Conservation (phyloP, 2,113 vertebrate genomes). For the Clupea harengus region DNA sequence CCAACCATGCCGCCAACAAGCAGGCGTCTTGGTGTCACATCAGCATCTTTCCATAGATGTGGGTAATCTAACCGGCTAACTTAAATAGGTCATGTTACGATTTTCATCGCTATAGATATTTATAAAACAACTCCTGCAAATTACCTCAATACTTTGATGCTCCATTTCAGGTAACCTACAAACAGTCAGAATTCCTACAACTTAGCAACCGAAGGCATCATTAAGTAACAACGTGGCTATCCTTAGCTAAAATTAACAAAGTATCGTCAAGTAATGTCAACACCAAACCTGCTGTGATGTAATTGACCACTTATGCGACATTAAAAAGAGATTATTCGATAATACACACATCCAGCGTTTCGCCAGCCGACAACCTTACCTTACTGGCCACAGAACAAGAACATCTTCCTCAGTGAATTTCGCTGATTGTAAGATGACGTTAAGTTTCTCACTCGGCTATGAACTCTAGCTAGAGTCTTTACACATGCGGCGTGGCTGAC, state of each 20-base stretch:
- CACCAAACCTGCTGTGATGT: background rate
- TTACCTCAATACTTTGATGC: background rate
- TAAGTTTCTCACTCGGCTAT: background rate
- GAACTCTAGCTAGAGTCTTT: background rate
- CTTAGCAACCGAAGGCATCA: background rate
- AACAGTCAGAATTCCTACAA: too few relatives aligned
- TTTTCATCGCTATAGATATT: background rate
- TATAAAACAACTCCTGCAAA: background rate
- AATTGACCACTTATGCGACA: background rate
- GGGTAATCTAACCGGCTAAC: background rate
- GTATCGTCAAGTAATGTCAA: background rate
- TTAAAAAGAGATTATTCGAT: background rate
- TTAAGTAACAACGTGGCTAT: background rate
- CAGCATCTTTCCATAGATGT: background rate
- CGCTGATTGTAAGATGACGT: too few relatives aligned
- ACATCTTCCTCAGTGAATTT: background rate
- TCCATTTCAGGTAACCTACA: background rate
- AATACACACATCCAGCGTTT: background rate
- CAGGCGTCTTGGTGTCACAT: background rate
- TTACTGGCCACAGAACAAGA: background rate
- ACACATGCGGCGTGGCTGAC: background rate
- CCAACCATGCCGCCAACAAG: background rate
- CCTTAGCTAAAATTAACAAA: background rate
- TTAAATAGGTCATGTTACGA: background rate
- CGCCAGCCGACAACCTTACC: background rate